These are phyloP conservation scores for Dasyornis broadbenti DNA, from an alignment of 2,113 vertebrate genomes.

Conservation along the genomic window DNA sequence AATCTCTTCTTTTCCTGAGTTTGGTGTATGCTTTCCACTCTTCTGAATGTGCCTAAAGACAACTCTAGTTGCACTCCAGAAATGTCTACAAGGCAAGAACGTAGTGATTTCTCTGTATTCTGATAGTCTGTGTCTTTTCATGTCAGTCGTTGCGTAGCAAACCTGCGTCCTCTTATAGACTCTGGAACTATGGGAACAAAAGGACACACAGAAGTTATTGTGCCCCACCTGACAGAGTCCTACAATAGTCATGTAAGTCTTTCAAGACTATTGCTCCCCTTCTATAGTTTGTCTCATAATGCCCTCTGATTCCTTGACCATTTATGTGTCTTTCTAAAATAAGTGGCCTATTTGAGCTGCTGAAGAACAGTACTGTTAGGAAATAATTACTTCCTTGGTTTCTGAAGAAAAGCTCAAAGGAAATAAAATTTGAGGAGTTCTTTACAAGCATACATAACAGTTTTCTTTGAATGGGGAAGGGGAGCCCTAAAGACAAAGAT, in stretches of 20 bases:
- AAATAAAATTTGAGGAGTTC: neutral
- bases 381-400: neutral
- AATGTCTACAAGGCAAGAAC: neutral
- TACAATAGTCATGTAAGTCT: conserved; percentile 95
- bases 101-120: neutral
- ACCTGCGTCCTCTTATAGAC: conserved; percentile 91
- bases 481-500: too few relatives aligned
- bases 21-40: neutral
- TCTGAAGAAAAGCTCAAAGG: neutral
- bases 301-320: neutral
- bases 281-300: neutral
- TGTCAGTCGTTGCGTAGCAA: conserved; percentile 89
- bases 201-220: conserved; percentile 94
- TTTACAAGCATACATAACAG: neutral
- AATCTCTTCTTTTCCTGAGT: neutral
- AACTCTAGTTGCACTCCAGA: neutral
- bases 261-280: neutral
- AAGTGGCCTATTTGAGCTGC: neutral
- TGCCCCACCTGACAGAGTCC: conserved; percentile 93
- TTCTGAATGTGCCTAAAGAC: neutral
- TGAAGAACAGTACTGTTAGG: neutral
- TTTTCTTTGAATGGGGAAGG: neutral
- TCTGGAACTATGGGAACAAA: conserved; percentile 99
- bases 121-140: conserved; percentile 11
- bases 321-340: neutral